These are phyloP conservation scores for Aporophyla lueneburgensis DNA, from an alignment of 2,888 invertebrate genomes.

Conservation along the genomic window DNA sequence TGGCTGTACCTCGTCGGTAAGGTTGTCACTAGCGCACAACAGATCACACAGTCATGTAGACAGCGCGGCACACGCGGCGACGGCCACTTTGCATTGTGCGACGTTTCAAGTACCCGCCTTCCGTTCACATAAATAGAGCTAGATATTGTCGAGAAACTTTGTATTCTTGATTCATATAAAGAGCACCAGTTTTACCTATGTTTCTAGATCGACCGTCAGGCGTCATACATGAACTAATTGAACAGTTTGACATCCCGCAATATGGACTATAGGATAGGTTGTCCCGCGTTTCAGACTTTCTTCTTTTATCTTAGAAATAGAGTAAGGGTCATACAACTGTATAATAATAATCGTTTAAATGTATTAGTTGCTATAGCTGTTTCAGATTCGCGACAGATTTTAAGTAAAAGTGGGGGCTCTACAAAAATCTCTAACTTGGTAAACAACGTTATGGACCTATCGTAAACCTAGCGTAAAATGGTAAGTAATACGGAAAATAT, in stretches of 20 bases:
- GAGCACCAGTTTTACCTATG: no score
- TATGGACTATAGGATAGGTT: background rate
- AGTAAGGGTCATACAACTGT: no score
- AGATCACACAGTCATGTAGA: constrained; percentile 23
- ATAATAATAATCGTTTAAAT: no score
- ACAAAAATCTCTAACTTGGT: no score
- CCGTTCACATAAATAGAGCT: background rate
- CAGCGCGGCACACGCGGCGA: constrained; percentile 42
- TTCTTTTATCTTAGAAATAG: no score
- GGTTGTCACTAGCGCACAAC: constrained; percentile 36
- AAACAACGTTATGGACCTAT: no score
- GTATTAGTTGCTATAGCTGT: no score
- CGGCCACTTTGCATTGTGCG: constrained; percentile 44
- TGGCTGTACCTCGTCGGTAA: constrained; percentile 14
- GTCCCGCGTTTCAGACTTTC: no score
- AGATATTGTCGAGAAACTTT: background rate
- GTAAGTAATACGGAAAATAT: no score
- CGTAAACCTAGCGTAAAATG: no score
- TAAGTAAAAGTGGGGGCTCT: no score
- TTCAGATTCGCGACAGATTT: no score
- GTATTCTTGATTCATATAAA: background rate
- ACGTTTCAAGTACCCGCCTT: constrained; percentile 45
- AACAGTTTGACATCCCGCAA: background rate
- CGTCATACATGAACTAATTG: background rate
- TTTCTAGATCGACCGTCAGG: background rate